These are phyloP conservation scores for Aix galericulata DNA, from an alignment of 2,113 vertebrate genomes.

Conservation along the genomic window DNA sequence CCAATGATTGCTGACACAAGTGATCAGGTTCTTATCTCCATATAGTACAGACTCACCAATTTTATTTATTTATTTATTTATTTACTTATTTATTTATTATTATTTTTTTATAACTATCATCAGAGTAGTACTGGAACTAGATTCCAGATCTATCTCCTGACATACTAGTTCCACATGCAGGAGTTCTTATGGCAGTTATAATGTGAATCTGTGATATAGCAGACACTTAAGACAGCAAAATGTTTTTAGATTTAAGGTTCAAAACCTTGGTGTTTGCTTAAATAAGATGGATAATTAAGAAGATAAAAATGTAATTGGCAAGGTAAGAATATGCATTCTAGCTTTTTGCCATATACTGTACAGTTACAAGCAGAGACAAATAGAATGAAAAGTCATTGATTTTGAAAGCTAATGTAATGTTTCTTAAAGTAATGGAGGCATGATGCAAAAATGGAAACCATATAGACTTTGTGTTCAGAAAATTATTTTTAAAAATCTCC, in stretches of 20 bases:
- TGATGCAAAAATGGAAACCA: not conserved
- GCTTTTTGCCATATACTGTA: not conserved
- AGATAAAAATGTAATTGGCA: not conserved
- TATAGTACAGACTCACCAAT: not conserved
- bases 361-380: not conserved
- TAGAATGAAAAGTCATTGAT: not conserved
- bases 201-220: not conserved
- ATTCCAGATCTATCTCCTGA: not conserved
- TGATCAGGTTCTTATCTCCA: not conserved
- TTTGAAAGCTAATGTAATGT: not conserved
- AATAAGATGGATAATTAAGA: not conserved
- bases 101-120: not conserved
- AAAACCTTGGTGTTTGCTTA: not conserved
- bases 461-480: not conserved
- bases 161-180: not conserved
- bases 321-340: not conserved
- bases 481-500: not conserved
- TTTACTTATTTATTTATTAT: too few relatives aligned
- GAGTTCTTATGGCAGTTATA: not conserved
- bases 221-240: not conserved
- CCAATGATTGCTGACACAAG: not conserved
- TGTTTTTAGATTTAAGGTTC: not conserved
- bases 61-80: not conserved
- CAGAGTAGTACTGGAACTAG: not conserved
- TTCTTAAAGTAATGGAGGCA: not conserved